Evolutionary conservation across 2,888 invertebrate genomes (phyloP), one percentile per base, ranked within the genome.

Genomic region (Acanthoscelides obtectus): DNA sequence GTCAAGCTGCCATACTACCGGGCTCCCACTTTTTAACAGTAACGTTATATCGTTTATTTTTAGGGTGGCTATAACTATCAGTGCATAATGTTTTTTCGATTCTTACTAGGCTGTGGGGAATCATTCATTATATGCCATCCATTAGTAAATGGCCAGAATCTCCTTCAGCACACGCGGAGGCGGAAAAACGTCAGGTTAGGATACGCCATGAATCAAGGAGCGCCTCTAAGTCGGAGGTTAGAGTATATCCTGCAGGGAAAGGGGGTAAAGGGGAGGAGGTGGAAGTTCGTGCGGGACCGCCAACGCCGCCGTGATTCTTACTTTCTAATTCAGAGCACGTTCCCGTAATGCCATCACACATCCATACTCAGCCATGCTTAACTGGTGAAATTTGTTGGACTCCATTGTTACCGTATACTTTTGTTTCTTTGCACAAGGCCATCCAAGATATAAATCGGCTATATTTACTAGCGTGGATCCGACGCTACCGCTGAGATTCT

Each of bases 301-400:
- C 45, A 45, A 45, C 45, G 45, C 71, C 78, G 76, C 79, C 78
- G 81, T 84, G 84, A 84, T 84, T 83, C 84, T 83, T 84, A 83
- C 80, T 83, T 84, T 83, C 81, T 81, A 81, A 84, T 84, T 84
- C 84, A 82, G 80, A 81, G 81, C 84, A 84, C 84, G 84, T 84
- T 83, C 81, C 80, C 77, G 79, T 84, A 84, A 84, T 84, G 81
- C 84, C 83, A 80, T 83, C 84, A 83, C 83, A 84, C 83, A 84
- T 83, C 82, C 82, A 83, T 82, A 81, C 80, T 80, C 79, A 78
- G 80, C 79, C 79, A 81, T 79, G 81, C 80, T 81, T 80, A 81
- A 82, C 81, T 79, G 81, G 79, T 80, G 80, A 80, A 82, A 81
- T 82, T 83, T 82, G 80, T 81, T 79, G 80, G 79, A 81, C 78